Evolutionary conservation across 2,888 invertebrate species (phyloP).

Genomic region (Drosophila anceps): DNA sequence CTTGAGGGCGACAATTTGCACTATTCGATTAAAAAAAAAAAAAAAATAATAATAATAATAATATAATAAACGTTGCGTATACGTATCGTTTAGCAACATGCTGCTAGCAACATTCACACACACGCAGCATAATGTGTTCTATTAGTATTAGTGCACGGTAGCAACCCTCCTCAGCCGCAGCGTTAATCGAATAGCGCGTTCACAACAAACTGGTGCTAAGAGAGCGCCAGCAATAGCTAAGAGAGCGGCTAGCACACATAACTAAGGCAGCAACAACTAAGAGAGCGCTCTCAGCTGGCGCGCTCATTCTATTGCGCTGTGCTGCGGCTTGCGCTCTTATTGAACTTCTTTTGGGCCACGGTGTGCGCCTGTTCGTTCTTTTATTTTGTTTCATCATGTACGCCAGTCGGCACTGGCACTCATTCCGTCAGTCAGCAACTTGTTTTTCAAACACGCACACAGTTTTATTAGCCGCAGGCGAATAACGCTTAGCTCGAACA

Average conservation of each 20-base stretch:
- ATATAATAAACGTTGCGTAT: constrained; percentile 56
- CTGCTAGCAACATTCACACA: constrained; percentile 29
- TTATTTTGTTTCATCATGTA: constrained; percentile 40
- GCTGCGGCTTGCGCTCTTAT: constrained; percentile 12
- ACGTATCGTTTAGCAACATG: constrained; percentile 54
- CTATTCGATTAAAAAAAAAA: constrained; percentile 38
- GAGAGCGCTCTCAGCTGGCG: constrained; percentile 24
- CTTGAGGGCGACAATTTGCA: constrained; percentile 31
- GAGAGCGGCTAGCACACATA: constrained; percentile 26
- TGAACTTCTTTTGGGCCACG: constrained; percentile 64
- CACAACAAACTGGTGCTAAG: constrained; percentile 33
- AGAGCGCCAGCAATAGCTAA: constrained; percentile 26
- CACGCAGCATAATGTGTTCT: background rate
- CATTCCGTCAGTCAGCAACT: constrained; percentile 65
- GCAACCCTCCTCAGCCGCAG: background rate
- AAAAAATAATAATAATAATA: too few species aligned
- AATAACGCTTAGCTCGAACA: constrained; percentile 10
- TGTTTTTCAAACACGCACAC: constrained; percentile 63
- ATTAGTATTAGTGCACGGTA: constrained; percentile 3
- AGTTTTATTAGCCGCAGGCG: constrained; percentile 13
- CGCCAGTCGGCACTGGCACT: constrained; percentile 44
- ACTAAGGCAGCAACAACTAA: constrained; percentile 26
- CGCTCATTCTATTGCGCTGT: constrained; percentile 8
- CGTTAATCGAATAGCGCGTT: constrained; percentile 1
- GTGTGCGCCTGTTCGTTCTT: constrained; percentile 52